Evolutionary conservation across 1,140 invertebrate species (phyloP).

Genomic region (Drosophila hydei): DNA sequence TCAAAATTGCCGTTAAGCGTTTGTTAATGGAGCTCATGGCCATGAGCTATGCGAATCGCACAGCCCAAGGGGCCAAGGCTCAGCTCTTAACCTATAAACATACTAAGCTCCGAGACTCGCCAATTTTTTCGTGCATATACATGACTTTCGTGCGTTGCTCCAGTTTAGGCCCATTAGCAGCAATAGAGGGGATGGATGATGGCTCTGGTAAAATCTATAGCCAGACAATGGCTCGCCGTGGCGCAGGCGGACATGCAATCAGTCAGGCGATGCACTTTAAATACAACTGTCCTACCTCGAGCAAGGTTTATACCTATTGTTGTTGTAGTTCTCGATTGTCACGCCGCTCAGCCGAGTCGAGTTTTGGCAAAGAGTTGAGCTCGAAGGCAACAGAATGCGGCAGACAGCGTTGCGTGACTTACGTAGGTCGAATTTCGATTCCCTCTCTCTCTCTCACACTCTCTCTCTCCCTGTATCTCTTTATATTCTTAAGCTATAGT

Average conservation of each 20-base stretch:
- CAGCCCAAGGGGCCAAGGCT: slow-evolving; percentile 66
- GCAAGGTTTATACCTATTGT: slow-evolving; percentile 19
- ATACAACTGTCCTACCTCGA: slow-evolving; percentile 51
- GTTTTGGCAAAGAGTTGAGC: slow-evolving; percentile 7
- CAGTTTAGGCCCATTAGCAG: slow-evolving; percentile 67
- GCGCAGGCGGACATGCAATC: slow-evolving; percentile 77
- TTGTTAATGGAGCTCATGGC: slow-evolving; percentile 54
- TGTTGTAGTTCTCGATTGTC: slow-evolving; percentile 59
- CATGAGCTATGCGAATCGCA: slow-evolving; percentile 27
- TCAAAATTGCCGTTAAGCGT: slow-evolving; percentile 67
- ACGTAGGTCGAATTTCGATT: slow-evolving; percentile 61
- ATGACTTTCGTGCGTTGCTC: slow-evolving; percentile 80
- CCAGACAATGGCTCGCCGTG: slow-evolving; percentile 64
- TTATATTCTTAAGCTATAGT: neutral
- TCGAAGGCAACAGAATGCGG: slow-evolving; percentile 23
- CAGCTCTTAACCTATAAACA: slow-evolving; percentile 80
- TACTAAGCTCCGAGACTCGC: slow-evolving; percentile 49
- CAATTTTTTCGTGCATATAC: slow-evolving; percentile 73
- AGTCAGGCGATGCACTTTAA: slow-evolving; percentile 76
- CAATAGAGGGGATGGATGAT: slow-evolving; percentile 7
- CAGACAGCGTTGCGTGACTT: slow-evolving; percentile 79
- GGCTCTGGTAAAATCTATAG: slow-evolving; percentile 24
- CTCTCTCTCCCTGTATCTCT: neutral
- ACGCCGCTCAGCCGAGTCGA: slow-evolving; percentile 51
- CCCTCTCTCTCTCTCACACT: neutral